These are phyloP conservation scores for Cyphomyrus discorhynchus DNA, from an alignment of 2,113 vertebrate species.

Conservation along the genomic window DNA sequence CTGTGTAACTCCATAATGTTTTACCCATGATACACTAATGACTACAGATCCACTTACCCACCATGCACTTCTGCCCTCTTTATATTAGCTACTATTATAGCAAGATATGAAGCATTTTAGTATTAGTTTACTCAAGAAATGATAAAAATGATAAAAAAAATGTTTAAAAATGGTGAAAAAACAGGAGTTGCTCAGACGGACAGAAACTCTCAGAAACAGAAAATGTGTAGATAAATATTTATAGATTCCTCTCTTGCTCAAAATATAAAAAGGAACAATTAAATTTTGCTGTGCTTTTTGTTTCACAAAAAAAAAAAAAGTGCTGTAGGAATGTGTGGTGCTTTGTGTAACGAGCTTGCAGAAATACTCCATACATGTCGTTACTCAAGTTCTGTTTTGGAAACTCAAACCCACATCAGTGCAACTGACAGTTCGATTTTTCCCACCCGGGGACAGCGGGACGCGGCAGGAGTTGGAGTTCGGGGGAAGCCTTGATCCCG, in stretches of 20 bases:
- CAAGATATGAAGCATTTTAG: not conserved
- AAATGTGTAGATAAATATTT: not conserved
- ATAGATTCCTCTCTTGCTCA: not conserved
- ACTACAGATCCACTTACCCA: not conserved
- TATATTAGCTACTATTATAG: not conserved
- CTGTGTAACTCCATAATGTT: not conserved
- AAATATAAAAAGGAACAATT: not conserved
- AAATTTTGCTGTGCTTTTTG: not conserved
- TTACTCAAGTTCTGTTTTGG: not conserved
- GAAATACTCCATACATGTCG: not conserved
- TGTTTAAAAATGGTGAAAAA: not conserved
- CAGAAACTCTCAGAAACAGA: not conserved
- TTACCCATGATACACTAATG: not conserved
- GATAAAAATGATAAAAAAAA: too few relatives aligned
- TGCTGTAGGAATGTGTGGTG: not conserved
- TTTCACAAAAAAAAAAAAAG: not conserved
- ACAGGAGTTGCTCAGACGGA: not conserved
- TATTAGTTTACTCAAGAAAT: not conserved
- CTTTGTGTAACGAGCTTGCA: not conserved
- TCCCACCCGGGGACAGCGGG: not conserved
- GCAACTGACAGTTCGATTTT: constrained; percentile 12
- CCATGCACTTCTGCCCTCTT: not conserved
- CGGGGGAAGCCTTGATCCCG: not conserved
- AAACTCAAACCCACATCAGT: constrained; percentile 3
- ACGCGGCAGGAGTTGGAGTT: not conserved